These are phyloP conservation scores for Morinoia aosen DNA, from an alignment of 2,888 invertebrate genomes.

Conservation along the genomic window DNA sequence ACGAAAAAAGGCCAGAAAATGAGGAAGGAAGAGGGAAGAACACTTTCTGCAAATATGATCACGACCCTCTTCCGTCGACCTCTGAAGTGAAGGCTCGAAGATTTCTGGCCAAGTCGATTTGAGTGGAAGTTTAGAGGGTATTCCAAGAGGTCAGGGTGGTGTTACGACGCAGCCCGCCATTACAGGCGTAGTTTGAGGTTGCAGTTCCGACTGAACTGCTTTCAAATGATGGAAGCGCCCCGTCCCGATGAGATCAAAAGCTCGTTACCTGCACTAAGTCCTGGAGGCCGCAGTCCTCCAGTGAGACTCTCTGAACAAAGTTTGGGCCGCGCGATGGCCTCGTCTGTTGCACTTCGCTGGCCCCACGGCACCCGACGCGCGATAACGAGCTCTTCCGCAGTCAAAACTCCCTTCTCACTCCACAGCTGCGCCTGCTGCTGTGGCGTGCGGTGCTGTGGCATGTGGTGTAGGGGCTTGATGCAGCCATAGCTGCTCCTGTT, in stretches of 20 bases:
- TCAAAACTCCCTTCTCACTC: not conserved
- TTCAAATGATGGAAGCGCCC: conserved; percentile 37
- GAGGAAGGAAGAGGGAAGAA: not conserved
- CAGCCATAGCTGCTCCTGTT: too few relatives aligned
- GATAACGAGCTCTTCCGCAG: not conserved
- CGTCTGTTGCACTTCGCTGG: conserved; percentile 26
- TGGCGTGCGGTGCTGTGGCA: too few relatives aligned
- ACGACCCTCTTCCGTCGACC: not conserved
- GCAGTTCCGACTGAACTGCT: conserved; percentile 8
- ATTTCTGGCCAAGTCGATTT: conserved; percentile 1
- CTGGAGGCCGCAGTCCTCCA: not conserved
- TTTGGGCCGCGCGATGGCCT: not conserved
- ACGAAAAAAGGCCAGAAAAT: not conserved
- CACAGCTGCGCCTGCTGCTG: not conserved
- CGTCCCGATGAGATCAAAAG: conserved; percentile 45
- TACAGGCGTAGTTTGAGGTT: conserved; percentile 8
- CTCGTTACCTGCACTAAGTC: conserved; percentile 38
- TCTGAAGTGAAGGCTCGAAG: not conserved
- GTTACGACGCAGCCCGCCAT: conserved; percentile 16
- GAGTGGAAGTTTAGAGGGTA: conserved; percentile 24
- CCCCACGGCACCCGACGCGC: not conserved
- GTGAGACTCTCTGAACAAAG: conserved; percentile 28
- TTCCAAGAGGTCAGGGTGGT: not conserved
- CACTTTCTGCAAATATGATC: conserved; percentile 10
- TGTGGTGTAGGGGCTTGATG: too few relatives aligned